Percentiles rank a stretch among this genome's conserved stretches.
These are phyloP conservation scores for Nebria ingens DNA, from an alignment of 1,140 invertebrate genomes.

Conservation along the genomic window DNA sequence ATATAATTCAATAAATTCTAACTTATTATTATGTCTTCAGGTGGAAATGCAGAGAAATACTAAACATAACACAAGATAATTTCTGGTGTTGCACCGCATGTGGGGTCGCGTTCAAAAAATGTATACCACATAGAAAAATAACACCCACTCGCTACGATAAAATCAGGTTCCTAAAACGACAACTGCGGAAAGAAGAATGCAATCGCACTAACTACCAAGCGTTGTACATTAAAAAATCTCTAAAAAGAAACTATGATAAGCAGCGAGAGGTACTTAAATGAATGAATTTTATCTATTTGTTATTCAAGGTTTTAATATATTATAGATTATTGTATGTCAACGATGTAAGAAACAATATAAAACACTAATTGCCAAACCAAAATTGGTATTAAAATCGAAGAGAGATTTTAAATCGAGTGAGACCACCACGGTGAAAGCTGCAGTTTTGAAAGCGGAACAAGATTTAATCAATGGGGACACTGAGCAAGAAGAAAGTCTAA, in stretches of 20 bases:
- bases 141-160: background rate
- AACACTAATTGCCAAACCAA: too few species aligned
- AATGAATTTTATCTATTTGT: too few species aligned
- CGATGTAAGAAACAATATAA: constrained; percentile 19
- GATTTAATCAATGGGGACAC: too few species aligned
- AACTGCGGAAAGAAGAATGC: background rate
- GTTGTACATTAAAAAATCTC: background rate
- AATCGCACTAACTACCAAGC: background rate
- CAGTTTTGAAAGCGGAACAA: too few species aligned
- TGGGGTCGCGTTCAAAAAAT: background rate
- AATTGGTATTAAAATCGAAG: too few species aligned
- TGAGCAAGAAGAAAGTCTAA: too few species aligned
- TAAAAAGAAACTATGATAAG: background rate
- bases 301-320: too few species aligned
- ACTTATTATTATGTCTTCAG: background rate
- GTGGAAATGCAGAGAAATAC: background rate
- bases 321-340: constrained; percentile 20
- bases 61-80: background rate
- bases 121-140: background rate
- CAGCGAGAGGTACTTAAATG: background rate
- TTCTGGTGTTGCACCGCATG: background rate
- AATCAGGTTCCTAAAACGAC: background rate
- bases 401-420: too few species aligned
- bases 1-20: background rate
- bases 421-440: constrained; percentile 15